phyloP scores from a whole-genome alignment of 2,888 invertebrate species.

The Mactromeris polynyma region DNA sequence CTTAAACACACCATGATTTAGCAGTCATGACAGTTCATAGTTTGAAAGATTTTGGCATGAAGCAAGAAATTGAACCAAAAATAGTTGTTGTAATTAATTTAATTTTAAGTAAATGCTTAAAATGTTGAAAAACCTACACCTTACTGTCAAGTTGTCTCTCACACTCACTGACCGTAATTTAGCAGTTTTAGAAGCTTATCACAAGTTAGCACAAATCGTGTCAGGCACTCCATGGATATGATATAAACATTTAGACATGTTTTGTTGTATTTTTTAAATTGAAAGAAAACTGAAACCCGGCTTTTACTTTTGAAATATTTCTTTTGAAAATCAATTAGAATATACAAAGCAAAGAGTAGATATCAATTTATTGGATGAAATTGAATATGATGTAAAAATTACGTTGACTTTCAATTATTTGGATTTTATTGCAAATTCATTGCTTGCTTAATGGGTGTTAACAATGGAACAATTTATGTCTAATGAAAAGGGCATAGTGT shows the following conservation, averaged over 20 bases:
- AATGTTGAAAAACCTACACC: no score
- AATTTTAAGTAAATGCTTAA: no score
- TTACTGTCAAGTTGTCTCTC: neutral
- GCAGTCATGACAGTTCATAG: neutral
- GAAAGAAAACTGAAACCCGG: neutral
- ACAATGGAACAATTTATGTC: constrained; percentile 2
- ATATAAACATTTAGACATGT: neutral
- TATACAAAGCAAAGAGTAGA: neutral
- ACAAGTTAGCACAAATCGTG: neutral
- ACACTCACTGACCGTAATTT: neutral
- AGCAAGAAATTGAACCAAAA: no score
- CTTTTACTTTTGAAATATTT: neutral
- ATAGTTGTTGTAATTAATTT: no score
- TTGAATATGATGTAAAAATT: neutral
- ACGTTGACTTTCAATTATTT: constrained; percentile 5
- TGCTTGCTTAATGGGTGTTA: constrained; percentile 28
- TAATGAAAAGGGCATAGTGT: neutral
- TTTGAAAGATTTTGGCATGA: no score
- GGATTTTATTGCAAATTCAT: constrained; percentile 26
- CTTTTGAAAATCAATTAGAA: neutral
- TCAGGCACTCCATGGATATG: neutral
- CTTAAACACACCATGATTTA: neutral
- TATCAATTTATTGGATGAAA: neutral
- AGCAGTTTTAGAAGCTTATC: neutral
- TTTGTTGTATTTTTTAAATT: neutral